These are phyloP conservation scores for Cercopithecus diana DNA, from an alignment of 2,797 vertebrate species.

Conservation along the genomic window DNA sequence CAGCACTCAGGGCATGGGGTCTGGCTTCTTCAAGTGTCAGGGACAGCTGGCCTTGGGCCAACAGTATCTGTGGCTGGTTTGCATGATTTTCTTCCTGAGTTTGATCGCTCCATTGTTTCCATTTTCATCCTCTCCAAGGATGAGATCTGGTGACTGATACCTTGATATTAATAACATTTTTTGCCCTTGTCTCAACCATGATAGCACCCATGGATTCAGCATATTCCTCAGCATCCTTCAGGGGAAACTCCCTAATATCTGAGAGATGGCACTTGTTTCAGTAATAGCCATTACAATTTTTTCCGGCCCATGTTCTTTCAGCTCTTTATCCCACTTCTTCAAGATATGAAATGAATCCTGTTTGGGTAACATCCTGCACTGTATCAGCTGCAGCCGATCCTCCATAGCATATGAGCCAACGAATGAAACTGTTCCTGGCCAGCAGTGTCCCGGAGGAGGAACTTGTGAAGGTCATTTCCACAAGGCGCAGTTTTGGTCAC, in stretches of 20 bases:
- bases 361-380: too few relatives aligned
- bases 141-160: constrained; percentile 98
- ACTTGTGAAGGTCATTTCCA: too few relatives aligned
- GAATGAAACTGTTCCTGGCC: too few relatives aligned
- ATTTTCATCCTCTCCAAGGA: constrained; percentile 88
- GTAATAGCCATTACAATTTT: constrained; percentile 98
- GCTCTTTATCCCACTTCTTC: constrained; percentile 99
- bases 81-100: constrained; percentile 87
- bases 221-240: constrained; percentile 99
- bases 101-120: constrained; percentile 93
- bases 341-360: constrained; percentile 98
- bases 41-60: constrained; percentile 82
- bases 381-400: too few relatives aligned
- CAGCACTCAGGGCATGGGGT: constrained; percentile 58
- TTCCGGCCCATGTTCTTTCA: constrained; percentile 97
- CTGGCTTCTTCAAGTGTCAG: constrained; percentile 72
- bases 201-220: constrained; percentile 97
- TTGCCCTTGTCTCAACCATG: constrained; percentile 98
- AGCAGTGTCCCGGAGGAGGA: too few relatives aligned
- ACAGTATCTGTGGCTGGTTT: constrained; percentile 91
- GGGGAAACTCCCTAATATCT: constrained; percentile 98
- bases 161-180: constrained; percentile 97
- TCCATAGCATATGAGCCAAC: too few relatives aligned
- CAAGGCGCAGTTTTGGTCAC: too few relatives aligned
- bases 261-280: constrained; percentile 98